These are phyloP conservation scores for Falco rusticolus DNA, from an alignment of 2,797 vertebrate genomes.

Conservation along the genomic window DNA sequence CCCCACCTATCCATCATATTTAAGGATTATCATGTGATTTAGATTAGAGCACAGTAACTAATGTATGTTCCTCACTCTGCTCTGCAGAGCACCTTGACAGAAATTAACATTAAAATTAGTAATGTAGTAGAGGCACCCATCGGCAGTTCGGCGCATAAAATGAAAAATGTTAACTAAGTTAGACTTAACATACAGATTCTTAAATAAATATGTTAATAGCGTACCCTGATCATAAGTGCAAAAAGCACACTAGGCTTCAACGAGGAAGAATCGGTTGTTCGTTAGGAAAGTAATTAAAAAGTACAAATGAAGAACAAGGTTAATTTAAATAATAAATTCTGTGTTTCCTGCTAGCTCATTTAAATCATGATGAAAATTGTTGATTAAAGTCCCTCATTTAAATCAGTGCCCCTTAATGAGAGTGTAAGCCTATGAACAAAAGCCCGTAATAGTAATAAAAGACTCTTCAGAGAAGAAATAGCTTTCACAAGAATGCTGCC, in stretches of 20 bases:
- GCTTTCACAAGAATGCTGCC: conserved; percentile 11
- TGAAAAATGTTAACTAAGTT: not conserved
- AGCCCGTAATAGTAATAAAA: not conserved
- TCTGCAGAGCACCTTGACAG: not conserved
- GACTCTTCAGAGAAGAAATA: not conserved
- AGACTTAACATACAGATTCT: not conserved
- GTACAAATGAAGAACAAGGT: conserved; percentile 35
- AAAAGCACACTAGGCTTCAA: not conserved
- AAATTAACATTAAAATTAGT: conserved; percentile 1
- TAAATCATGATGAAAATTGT: conserved; percentile 30
- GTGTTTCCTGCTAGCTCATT: conserved; percentile 51
- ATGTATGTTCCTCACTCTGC: not conserved
- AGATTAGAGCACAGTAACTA: not conserved
- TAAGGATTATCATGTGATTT: not conserved
- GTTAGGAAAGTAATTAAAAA: conserved; percentile 26
- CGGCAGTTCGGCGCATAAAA: not conserved
- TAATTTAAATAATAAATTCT: conserved; percentile 51
- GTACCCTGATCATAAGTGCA: not conserved
- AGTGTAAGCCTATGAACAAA: not conserved
- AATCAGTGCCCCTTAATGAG: conserved; percentile 21
- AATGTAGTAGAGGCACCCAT: not conserved
- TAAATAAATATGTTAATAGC: conserved; percentile 26
- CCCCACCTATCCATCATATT: not conserved
- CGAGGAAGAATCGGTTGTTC: not conserved
- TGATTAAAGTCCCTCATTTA: conserved; percentile 51